A percentile compares a stretch with the other conserved stretches of the same genome.
Evolutionary conservation across 2,888 invertebrate species (phyloP).

Genomic region (Melieria crassipennis): DNA sequence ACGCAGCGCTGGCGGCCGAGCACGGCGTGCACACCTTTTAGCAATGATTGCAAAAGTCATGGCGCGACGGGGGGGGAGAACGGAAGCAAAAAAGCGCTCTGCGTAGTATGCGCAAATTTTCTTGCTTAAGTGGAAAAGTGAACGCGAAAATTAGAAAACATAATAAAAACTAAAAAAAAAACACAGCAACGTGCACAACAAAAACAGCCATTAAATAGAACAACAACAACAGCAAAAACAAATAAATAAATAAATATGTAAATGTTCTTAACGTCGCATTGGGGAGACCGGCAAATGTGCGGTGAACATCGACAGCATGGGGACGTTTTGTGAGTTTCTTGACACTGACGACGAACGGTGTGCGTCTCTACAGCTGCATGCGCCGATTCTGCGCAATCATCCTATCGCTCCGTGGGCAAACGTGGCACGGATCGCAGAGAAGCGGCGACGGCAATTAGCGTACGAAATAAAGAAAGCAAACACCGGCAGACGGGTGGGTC

Average conservation of each 20-base stretch:
- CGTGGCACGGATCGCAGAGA: conserved; percentile 23
- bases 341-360: conserved; percentile 49
- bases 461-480: too few relatives aligned
- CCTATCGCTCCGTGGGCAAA: conserved; percentile 36
- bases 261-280: conserved; percentile 3
- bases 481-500: too few relatives aligned
- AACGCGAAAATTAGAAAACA: background rate
- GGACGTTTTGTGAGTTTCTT: conserved; percentile 52
- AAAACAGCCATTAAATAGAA: conserved; percentile 8
- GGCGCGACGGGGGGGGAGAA: too few relatives aligned
- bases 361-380: background rate
- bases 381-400: conserved; percentile 54
- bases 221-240: background rate
- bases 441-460: too few relatives aligned
- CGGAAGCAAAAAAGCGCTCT: too few relatives aligned
- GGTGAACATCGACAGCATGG: conserved; percentile 29
- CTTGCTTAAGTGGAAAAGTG: background rate
- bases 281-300: conserved; percentile 43
- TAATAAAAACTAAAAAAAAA: background rate
- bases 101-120: background rate
- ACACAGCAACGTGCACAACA: background rate
- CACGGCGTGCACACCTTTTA: too few relatives aligned
- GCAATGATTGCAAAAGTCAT: too few relatives aligned
- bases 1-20: too few relatives aligned
- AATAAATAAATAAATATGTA: background rate